These are phyloP conservation scores for Ephestia elutella DNA, from an alignment of 1,140 invertebrate genomes.

Conservation along the genomic window DNA sequence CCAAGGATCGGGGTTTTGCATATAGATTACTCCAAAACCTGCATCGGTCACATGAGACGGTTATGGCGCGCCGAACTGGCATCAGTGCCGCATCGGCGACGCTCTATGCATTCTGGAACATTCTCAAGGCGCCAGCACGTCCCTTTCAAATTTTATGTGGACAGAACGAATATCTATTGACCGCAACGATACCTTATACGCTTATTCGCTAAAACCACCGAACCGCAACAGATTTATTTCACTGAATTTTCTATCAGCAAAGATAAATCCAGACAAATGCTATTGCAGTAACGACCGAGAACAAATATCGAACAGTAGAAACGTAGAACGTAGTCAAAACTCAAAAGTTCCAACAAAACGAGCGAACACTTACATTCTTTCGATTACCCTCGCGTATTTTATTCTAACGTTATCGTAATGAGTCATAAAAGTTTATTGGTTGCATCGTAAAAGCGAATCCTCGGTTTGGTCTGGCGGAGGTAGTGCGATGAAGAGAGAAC, in stretches of 20 bases:
- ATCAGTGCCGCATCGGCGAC: conserved; percentile 25
- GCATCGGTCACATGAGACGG: conserved; percentile 19
- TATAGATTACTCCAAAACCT: conserved; percentile 33
- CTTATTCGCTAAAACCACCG: conserved; percentile 25
- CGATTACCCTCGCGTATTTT: conserved; percentile 45
- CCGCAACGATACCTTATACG: conserved; percentile 34
- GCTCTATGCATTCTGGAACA: conserved; percentile 34
- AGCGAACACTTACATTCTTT: conserved; percentile 35
- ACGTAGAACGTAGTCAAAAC: conserved; percentile 12
- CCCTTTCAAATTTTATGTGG: conserved; percentile 33
- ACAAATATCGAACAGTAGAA: conserved; percentile 31
- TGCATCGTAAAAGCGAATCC: conserved; percentile 42
- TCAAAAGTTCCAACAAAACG: conserved; percentile 18
- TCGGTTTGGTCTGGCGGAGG: conserved; percentile 28
- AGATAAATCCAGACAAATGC: conserved; percentile 37
- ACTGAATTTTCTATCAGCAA: conserved; percentile 26
- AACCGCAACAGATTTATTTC: conserved; percentile 44
- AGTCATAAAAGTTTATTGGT: conserved; percentile 51
- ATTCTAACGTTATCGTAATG: conserved; percentile 53
- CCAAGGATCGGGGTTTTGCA: conserved; percentile 29
- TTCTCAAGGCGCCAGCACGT: conserved; percentile 30
- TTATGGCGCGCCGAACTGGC: conserved; percentile 35
- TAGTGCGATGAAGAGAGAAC: conserved; percentile 26
- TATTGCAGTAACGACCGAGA: conserved; percentile 25
- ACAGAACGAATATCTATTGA: conserved; percentile 27